Base-by-base conservation (phyloP, 2,888 invertebrate species). In the Epinotia nisella region DNA sequence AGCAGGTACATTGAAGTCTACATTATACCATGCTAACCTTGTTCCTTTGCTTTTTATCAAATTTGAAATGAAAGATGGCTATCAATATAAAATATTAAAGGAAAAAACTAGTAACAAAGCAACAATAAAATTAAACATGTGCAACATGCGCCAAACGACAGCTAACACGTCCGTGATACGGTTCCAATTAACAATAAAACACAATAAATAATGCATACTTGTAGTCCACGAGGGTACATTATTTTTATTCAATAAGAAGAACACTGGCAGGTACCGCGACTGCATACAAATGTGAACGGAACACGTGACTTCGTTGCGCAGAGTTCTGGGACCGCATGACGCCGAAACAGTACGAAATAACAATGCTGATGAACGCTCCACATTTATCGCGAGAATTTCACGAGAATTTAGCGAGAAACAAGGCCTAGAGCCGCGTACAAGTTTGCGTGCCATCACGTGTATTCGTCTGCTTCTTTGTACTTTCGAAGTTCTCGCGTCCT, bases 221-320 rank as follows among this genome's bases (percentile, higher is more conserved):
- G 21, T 24, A 66, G 55, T 76, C 78, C 76, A 81, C 74, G 76
- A 78, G 71, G 69, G 81, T 82, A 83, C 84, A 85, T 82, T 82
- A 84, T 82, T 85, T 87, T 84, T 84, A 87, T 87, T 87, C 83
- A 85, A 87, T 84, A 85, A 84, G 83, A 82, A 81, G 82, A 83
- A 84, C 82, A 80, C 82, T 80, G 81, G 75, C 78, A 79, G 81
- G 78, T 75, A 82, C 82, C 75, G 77, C 77, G 81, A 75, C 82
- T 84, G 90, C 86, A 90, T 90, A 90, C 86, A 87, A 90, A 89
- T 89, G 79, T 81, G 76, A 79, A 78, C 79, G 81, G 81, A 79
- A 85, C 82, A 83, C 82, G 82, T 85, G 83, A 81, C 79, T 79
- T 66, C 78, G 77, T 77, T 78, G 79, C 71, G 72, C 76, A 76